A percentile compares a stretch with the other conserved stretches of the same genome.
These are phyloP conservation scores for Xestia c-nigrum DNA, from an alignment of 2,888 invertebrate genomes.

Conservation along the genomic window DNA sequence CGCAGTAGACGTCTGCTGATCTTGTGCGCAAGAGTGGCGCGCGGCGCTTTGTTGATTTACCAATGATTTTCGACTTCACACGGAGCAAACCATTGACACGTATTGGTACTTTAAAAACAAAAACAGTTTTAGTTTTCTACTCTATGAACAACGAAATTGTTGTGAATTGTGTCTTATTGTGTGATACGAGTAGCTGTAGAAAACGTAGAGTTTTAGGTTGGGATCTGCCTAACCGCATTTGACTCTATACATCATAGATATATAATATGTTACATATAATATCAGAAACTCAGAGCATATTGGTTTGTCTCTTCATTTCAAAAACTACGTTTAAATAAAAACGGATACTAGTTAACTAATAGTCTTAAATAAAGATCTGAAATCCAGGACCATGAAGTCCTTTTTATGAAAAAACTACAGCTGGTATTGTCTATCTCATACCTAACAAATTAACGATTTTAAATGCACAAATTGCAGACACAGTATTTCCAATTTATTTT, in stretches of 20 bases:
- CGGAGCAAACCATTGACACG: constrained; percentile 67
- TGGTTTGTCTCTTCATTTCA: no score
- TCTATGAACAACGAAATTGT: constrained; percentile 14
- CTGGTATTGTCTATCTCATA: not conserved
- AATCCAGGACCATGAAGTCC: not conserved
- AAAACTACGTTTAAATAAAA: no score
- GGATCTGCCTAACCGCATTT: not conserved
- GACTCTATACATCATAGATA: no score
- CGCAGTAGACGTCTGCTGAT: constrained; percentile 53
- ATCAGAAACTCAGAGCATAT: not conserved
- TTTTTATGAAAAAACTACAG: not conserved
- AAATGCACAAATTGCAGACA: constrained; percentile 11
- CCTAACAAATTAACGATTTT: not conserved
- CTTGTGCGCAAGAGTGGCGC: constrained; percentile 69
- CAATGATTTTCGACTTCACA: constrained; percentile 76
- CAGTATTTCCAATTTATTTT: constrained; percentile 35
- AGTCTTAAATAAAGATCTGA: not conserved
- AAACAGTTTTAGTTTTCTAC: constrained; percentile 32
- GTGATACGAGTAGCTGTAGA: not conserved
- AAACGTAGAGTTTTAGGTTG: not conserved
- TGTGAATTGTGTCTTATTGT: constrained; percentile 1
- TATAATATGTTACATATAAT: no score
- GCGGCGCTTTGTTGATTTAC: constrained; percentile 75
- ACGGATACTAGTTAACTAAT: not conserved
- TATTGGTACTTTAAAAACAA: constrained; percentile 60